Percentiles rank a stretch among this genome's conserved stretches.
Conservation (phyloP, 2,113 vertebrate genomes). For the Pogona vitticeps region DNA sequence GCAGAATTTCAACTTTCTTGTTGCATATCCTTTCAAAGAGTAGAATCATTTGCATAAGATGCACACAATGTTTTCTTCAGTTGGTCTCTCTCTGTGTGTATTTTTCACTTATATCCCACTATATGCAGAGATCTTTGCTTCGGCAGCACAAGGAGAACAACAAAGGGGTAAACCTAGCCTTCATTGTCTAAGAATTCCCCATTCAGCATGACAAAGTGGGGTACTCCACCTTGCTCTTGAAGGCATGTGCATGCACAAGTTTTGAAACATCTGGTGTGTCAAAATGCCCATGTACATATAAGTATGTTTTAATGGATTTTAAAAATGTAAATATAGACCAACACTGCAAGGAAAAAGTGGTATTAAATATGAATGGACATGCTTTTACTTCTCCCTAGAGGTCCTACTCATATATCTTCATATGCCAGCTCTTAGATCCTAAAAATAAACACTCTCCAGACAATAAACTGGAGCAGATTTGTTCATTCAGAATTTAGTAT, state of each 20-base stretch:
- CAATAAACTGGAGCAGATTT: not conserved
- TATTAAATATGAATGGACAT: slow-evolving; percentile 39
- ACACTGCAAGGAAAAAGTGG: slow-evolving; percentile 1
- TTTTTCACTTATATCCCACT: not conserved
- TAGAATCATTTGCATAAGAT: not conserved
- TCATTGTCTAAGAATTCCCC: not conserved
- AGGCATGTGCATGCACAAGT: not conserved
- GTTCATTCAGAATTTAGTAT: not conserved
- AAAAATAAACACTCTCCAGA: slow-evolving; percentile 6
- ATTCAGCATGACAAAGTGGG: not conserved
- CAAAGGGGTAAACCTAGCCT: not conserved
- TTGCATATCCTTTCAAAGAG: not conserved
- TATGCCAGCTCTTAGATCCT: slow-evolving; percentile 1
- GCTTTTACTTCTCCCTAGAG: slow-evolving; percentile 21
- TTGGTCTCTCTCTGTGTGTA: not conserved
- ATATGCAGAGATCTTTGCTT: too few species aligned
- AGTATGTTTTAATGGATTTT: slow-evolving; percentile 29
- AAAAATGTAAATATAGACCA: slow-evolving; percentile 9
- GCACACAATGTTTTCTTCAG: not conserved
- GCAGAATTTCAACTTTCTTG: too few species aligned
- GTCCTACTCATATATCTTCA: not conserved
- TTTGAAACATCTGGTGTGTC: not conserved
- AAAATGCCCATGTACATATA: not conserved
- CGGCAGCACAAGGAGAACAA: too few species aligned
- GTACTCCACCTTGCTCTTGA: not conserved